Evolutionary conservation across 2,888 invertebrate genomes (phyloP).

Genomic region (Cheilosia scutellata): DNA sequence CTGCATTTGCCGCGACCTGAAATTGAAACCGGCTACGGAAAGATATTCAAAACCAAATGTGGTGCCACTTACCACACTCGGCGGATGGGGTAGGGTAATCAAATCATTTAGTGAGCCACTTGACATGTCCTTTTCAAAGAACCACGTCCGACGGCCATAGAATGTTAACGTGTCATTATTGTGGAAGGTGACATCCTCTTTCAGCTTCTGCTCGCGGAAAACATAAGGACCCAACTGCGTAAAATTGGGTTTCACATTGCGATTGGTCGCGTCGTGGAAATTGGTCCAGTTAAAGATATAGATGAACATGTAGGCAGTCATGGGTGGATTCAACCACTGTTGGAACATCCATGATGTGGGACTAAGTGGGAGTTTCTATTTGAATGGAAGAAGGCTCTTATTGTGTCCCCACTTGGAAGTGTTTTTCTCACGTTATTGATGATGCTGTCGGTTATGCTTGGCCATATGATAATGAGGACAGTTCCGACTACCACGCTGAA

Average conservation of each 20-base stretch:
- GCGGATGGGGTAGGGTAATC: conserved; percentile 91
- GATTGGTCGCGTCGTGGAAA: conserved; percentile 85
- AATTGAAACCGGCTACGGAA: conserved; percentile 84
- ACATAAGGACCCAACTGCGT: conserved; percentile 87
- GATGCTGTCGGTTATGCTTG: conserved; percentile 76
- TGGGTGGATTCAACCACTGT: conserved; percentile 91
- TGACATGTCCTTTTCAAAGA: conserved; percentile 88
- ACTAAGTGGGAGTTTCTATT: conserved; percentile 46
- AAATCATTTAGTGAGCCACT: conserved; percentile 88
- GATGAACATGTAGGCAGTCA: conserved; percentile 91
- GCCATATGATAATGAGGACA: conserved; percentile 80
- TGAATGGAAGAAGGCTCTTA: background rate
- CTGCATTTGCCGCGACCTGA: conserved; percentile 84
- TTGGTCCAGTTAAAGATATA: conserved; percentile 93
- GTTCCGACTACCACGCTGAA: conserved; percentile 78
- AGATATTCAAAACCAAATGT: conserved; percentile 79
- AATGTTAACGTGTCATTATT: conserved; percentile 91
- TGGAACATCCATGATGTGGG: conserved; percentile 87
- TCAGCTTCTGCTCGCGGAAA: conserved; percentile 84
- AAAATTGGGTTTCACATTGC: conserved; percentile 86
- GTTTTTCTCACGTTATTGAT: conserved; percentile 73
- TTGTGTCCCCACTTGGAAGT: conserved; percentile 27
- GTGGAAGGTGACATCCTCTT: conserved; percentile 87
- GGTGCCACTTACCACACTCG: conserved; percentile 86
- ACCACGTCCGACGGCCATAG: conserved; percentile 90